Evolutionary conservation across 1,140 invertebrate genomes (phyloP).

Genomic region (Radopholus similis): DNA sequence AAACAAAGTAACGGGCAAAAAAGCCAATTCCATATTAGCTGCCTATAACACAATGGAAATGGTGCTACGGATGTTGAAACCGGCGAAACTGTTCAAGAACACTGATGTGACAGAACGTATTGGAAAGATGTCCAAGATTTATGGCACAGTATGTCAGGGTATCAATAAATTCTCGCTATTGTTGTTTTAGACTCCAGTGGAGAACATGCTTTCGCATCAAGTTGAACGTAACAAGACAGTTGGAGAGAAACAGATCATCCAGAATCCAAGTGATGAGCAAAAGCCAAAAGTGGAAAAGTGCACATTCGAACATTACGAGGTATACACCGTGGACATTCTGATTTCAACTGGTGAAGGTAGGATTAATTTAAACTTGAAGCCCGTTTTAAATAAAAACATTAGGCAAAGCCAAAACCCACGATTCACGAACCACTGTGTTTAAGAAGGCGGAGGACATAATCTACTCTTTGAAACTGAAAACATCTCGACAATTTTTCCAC

Average conservation of each 20-base stretch:
- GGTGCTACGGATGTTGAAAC: slow-evolving; percentile 82
- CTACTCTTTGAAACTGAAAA: slow-evolving; percentile 92
- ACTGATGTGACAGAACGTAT: slow-evolving; percentile 72
- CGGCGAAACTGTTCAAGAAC: slow-evolving; percentile 75
- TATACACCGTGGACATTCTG: slow-evolving; percentile 96
- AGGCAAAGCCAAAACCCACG: slow-evolving; percentile 76
- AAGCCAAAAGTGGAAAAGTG: slow-evolving; percentile 92
- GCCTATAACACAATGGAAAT: slow-evolving; percentile 90
- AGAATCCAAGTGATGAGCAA: slow-evolving; percentile 93
- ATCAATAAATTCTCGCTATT: background rate
- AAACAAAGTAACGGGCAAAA: slow-evolving; percentile 70
- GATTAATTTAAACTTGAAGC: background rate
- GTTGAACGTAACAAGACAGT: slow-evolving; percentile 80
- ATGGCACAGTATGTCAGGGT: slow-evolving; percentile 1
- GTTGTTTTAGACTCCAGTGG: slow-evolving; percentile 75
- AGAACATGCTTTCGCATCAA: slow-evolving; percentile 92
- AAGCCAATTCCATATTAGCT: slow-evolving; percentile 89
- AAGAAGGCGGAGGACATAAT: slow-evolving; percentile 92
- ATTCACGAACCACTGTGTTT: slow-evolving; percentile 90
- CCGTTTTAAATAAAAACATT: background rate
- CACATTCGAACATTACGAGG: slow-evolving; percentile 90
- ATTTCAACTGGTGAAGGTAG: slow-evolving; percentile 85
- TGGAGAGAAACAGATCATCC: slow-evolving; percentile 97
- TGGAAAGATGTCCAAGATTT: slow-evolving; percentile 83
- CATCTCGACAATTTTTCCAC: slow-evolving; percentile 87